A percentile compares a stretch with the other conserved stretches of the same genome.
These are phyloP conservation scores for Oceanites oceanicus DNA, from an alignment of 2,113 vertebrate species.

Conservation along the genomic window DNA sequence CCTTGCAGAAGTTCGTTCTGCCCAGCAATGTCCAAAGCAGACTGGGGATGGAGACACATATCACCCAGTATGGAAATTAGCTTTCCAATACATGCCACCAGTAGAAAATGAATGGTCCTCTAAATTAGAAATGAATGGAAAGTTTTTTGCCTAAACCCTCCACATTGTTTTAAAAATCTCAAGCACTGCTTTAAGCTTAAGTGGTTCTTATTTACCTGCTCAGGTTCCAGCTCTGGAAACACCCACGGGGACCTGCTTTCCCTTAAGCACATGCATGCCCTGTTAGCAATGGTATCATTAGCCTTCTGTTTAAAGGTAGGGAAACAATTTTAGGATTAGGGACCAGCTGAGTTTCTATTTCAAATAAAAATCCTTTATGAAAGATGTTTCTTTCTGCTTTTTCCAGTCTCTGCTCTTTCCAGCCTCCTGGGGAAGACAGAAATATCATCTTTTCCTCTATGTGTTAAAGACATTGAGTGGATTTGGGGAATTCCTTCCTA, in stretches of 20 bases:
- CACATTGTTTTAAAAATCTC: background rate
- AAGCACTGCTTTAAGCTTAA: background rate
- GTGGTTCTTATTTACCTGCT: background rate
- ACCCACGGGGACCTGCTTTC: background rate
- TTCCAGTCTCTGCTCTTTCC: background rate
- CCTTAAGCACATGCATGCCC: background rate
- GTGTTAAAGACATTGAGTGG: background rate
- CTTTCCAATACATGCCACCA: background rate
- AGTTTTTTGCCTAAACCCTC: background rate
- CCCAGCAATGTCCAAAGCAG: background rate
- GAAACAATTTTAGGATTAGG: background rate
- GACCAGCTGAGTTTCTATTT: background rate
- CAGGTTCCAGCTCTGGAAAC: background rate
- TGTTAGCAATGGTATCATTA: background rate
- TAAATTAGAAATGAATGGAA: background rate
- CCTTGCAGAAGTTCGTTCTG: background rate
- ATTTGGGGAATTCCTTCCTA: conserved; percentile 43
- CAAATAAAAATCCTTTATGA: background rate
- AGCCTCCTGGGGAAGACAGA: background rate
- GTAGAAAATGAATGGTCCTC: background rate
- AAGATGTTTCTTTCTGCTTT: background rate
- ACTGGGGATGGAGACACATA: background rate
- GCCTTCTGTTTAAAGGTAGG: background rate
- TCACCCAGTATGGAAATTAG: background rate
- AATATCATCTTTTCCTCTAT: background rate